Conservation (phyloP, 2,888 invertebrate species). For the Pseudococcus jackbeardsleyi region DNA sequence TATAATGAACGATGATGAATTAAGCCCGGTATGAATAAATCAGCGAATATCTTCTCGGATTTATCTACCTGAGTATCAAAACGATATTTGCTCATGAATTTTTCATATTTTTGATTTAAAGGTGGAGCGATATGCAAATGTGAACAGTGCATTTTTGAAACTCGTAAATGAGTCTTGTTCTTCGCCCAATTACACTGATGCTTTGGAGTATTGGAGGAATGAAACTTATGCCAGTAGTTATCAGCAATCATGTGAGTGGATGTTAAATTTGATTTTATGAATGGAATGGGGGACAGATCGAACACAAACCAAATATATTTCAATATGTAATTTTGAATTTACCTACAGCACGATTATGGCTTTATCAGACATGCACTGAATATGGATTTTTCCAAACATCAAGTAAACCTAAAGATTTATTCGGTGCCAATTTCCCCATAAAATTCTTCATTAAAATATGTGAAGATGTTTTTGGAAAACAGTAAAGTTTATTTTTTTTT, state of each 20-base stretch:
- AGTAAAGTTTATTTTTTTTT: slow-evolving; percentile 71
- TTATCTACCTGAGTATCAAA: neutral
- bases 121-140: slow-evolving; percentile 79
- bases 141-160: slow-evolving; percentile 80
- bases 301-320: neutral
- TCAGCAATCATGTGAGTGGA: neutral
- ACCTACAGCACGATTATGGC: slow-evolving; percentile 84
- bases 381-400: slow-evolving; percentile 97
- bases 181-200: slow-evolving; percentile 85
- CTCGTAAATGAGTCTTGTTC: slow-evolving; percentile 81
- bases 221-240: neutral
- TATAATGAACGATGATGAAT: slow-evolving; percentile 77
- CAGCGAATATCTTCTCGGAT: no score
- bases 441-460: slow-evolving; percentile 87
- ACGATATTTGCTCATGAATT: neutral
- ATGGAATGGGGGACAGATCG: no score
- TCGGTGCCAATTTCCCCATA: slow-evolving; percentile 82
- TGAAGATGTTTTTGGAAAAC: slow-evolving; percentile 84
- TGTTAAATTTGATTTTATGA: no score
- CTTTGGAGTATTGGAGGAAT: slow-evolving; percentile 77
- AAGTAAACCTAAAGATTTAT: slow-evolving; percentile 75
- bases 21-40: slow-evolving; percentile 71
- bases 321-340: neutral
- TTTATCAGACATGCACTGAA: slow-evolving; percentile 95
- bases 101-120: slow-evolving; percentile 41